Evolutionary conservation across 2,797 vertebrate species (phyloP).

Genomic region (Acanthopagrus latus): DNA sequence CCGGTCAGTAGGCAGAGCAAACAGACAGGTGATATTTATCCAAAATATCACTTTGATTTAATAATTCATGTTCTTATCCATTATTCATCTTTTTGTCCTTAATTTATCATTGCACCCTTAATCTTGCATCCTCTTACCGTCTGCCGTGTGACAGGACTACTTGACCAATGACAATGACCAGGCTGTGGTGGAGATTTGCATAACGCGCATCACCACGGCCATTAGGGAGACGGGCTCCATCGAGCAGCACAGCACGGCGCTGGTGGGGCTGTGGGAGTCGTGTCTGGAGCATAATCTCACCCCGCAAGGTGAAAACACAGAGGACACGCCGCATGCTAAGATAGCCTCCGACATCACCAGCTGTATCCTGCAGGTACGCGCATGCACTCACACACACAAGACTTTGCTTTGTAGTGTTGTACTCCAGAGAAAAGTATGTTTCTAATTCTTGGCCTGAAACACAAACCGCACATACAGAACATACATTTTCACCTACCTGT

Average conservation of each 20-base stretch:
- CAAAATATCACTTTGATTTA: constrained; percentile 34
- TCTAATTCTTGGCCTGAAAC: constrained; percentile 13
- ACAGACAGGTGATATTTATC: background rate
- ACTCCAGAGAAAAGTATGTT: background rate
- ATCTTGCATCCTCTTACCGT: constrained; percentile 37
- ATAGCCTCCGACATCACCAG: constrained; percentile 98
- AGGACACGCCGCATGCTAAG: constrained; percentile 95
- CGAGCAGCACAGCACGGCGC: constrained; percentile 89
- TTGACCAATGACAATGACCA: constrained; percentile 96
- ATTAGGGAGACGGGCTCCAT: constrained; percentile 93
- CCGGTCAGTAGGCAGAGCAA: constrained; percentile 82
- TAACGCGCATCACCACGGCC: constrained; percentile 95
- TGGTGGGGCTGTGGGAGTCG: constrained; percentile 95
- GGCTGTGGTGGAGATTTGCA: constrained; percentile 97
- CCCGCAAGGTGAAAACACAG: constrained; percentile 86
- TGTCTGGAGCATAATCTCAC: constrained; percentile 94
- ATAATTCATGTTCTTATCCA: constrained; percentile 52
- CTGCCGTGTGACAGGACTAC: constrained; percentile 89
- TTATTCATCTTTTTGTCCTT: constrained; percentile 49
- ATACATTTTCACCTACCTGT: constrained; percentile 24
- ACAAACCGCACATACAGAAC: constrained; percentile 11
- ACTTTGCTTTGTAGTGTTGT: background rate
- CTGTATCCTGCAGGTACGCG: constrained; percentile 94
- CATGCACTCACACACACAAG: constrained; percentile 14
- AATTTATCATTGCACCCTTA: constrained; percentile 35